Conservation (phyloP, 2,888 invertebrate genomes). For the Parnassius apollo region DNA sequence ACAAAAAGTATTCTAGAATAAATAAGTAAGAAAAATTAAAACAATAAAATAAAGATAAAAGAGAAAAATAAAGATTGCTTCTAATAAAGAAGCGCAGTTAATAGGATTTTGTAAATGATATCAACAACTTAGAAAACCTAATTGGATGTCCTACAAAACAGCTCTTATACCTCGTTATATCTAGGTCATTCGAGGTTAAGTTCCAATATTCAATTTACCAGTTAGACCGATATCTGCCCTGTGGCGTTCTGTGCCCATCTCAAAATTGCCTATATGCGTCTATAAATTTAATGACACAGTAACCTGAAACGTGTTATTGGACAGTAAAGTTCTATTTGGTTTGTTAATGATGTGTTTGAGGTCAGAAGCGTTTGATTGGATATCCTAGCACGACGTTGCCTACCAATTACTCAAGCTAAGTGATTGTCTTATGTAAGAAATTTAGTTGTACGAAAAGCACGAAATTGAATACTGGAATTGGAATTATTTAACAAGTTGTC, state of each 20-base stretch:
- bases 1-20: too few species aligned
- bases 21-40: too few species aligned
- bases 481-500: constrained; percentile 2
- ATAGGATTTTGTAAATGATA: neutral
- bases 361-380: constrained; percentile 66
- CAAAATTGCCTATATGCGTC: constrained; percentile 61
- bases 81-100: neutral
- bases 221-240: constrained; percentile 62
- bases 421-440: constrained; percentile 60
- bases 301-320: constrained; percentile 34
- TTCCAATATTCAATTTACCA: constrained; percentile 71
- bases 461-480: neutral
- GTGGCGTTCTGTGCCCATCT: constrained; percentile 57
- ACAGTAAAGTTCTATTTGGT: constrained; percentile 36
- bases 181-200: constrained; percentile 50
- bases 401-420: constrained; percentile 75
- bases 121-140: constrained; percentile 28
- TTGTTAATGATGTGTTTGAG: constrained; percentile 40
- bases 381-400: constrained; percentile 58
- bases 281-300: constrained; percentile 38
- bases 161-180: constrained; percentile 42
- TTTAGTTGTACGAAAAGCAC: constrained; percentile 14
- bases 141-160: constrained; percentile 41
- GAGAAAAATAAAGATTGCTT: neutral
- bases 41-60: neutral